phyloP scores from a whole-genome alignment of 1,140 invertebrate species.

The Trachymyrmex septentrionalis region DNA sequence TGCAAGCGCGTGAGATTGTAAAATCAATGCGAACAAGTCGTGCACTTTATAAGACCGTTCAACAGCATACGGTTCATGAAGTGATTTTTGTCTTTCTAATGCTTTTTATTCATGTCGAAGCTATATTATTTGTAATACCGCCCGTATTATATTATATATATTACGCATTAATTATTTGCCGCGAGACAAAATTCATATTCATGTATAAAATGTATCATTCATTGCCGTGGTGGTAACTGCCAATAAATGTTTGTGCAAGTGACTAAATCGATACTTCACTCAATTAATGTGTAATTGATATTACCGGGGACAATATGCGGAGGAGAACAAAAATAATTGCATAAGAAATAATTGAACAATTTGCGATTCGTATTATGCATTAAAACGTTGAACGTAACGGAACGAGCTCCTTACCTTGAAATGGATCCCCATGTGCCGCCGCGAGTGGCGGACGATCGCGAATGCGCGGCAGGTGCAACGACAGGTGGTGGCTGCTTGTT shows the following conservation, averaged over 20 bases:
- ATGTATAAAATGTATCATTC: conserved; percentile 9
- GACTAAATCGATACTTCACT: conserved; percentile 24
- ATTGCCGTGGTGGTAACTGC: not conserved
- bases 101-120: not conserved
- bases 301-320: not conserved
- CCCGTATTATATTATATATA: not conserved
- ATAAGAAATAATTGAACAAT: not conserved
- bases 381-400: not conserved
- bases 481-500: conserved; percentile 83
- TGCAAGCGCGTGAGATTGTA: conserved; percentile 17
- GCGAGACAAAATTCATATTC: not conserved
- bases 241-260: conserved; percentile 15
- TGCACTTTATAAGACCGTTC: conserved; percentile 24
- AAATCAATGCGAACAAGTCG: conserved; percentile 37
- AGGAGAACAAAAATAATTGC: not conserved
- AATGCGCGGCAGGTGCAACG: conserved; percentile 83
- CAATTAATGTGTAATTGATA: conserved; percentile 25
- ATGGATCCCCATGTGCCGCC: conserved; percentile 87
- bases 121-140: not conserved
- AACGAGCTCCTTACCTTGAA: conserved; percentile 80
- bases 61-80: not conserved
- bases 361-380: not conserved
- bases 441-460: conserved; percentile 84
- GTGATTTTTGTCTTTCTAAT: not conserved
- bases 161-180: conserved; percentile 7